Evolutionary conservation across 2,888 invertebrate genomes (phyloP), one percentile per base, ranked within the genome.

Genomic region (Epistrophe eligans): DNA sequence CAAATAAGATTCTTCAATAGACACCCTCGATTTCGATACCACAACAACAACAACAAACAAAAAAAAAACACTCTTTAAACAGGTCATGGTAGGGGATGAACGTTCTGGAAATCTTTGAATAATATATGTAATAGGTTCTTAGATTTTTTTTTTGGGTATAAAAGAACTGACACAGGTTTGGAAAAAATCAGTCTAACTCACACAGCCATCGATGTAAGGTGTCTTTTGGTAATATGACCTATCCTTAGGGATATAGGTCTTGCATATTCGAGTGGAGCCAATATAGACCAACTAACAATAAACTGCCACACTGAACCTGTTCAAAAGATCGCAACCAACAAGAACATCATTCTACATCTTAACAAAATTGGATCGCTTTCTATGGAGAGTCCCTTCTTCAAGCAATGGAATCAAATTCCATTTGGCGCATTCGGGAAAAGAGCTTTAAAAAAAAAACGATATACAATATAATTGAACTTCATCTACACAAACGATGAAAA

Each of bases 111-210:
- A 70, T 58, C 15, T 38, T 43, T 17, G 40, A 15, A 50, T 9
- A 67, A 58, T 24, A 3, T 10, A 10, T 24, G 24, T 10, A 10
- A 10, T 19, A 43, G 4, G n/a, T 43, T 50, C 7, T 19, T 24
- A 70, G 15, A 72, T 60, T 70, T 24, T 70, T 76, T 60, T 70
- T 24, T 70, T 10, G n/a, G 40, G 82, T 87, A 87, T 87, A 87
- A 87, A 87, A 87, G 74, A 58, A 66, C 58, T 28, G 32, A 10
- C 64, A 40, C 1, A 10, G 35, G 10, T 50, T 58, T 52, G 19
- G 82, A 83, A 76, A 87, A 83, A 87, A 79, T 83, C 83, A 87
- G 87, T 87, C 72, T 79, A 87, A 83, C 87, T 87, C 87, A 83
- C 11, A 71, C 76, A 48, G 64, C 83, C 83, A 60, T 50, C 35